Conservation (phyloP, 1,140 invertebrate genomes). For the Apis florea region DNA sequence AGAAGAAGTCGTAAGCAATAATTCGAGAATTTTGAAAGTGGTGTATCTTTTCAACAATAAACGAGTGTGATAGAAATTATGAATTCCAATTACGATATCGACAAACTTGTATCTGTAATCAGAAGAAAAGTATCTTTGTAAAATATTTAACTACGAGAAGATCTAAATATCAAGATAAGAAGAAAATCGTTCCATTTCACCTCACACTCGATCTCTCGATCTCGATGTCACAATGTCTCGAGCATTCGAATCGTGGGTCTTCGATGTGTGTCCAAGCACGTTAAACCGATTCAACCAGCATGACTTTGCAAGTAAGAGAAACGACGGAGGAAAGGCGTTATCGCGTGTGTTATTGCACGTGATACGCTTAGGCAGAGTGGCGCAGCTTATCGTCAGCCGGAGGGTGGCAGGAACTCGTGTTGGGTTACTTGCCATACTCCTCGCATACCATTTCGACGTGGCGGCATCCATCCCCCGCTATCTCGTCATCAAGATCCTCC, state of each 20-base stretch:
- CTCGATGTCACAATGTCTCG: too few species aligned
- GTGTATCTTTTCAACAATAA: too few species aligned
- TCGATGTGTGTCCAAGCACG: background rate
- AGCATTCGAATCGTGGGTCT: background rate
- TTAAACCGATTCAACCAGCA: background rate
- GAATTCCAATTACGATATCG: too few species aligned
- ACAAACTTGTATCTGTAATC: too few species aligned
- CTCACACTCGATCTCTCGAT: too few species aligned
- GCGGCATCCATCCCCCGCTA: constrained; percentile 53
- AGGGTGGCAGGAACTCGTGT: constrained; percentile 36
- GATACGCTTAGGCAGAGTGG: constrained; percentile 32
- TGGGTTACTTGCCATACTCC: constrained; percentile 15
- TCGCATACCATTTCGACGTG: constrained; percentile 61
- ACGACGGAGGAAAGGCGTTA: constrained; percentile 29
- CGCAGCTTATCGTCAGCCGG: constrained; percentile 26
- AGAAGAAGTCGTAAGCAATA: too few species aligned
- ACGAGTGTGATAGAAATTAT: too few species aligned
- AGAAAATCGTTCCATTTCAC: too few species aligned
- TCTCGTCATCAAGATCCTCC: constrained; percentile 7
- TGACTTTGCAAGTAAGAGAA: background rate
- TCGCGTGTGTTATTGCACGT: constrained; percentile 37
- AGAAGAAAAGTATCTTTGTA: too few species aligned
- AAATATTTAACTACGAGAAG: too few species aligned
- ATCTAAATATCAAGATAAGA: too few species aligned
- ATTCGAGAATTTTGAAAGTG: too few species aligned